Conservation (phyloP, 2,797 vertebrate genomes). For the Pteropus rufus region DNA sequence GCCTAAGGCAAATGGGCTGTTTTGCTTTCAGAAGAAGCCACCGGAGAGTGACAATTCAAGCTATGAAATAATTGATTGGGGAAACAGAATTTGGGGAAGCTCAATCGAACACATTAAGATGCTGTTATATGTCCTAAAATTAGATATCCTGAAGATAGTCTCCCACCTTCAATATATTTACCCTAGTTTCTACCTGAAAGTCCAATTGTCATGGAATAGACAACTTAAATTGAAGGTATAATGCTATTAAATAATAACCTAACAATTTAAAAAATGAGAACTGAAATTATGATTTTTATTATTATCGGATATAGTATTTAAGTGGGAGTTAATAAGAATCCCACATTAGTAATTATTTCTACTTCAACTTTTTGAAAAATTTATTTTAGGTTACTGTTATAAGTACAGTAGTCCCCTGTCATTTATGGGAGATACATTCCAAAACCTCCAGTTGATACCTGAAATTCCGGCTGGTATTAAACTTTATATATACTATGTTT, state of each 20-base stretch:
- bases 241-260: background rate
- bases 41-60: slow-evolving; percentile 23
- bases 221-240: background rate
- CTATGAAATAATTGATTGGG: background rate
- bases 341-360: background rate
- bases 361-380: background rate
- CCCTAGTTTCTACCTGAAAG: background rate
- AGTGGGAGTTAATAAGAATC: background rate
- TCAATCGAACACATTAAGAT: background rate
- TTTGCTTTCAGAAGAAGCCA: slow-evolving; percentile 48
- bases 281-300: background rate
- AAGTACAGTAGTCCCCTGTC: background rate
- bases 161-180: background rate
- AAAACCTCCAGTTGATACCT: background rate
- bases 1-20: slow-evolving; percentile 5
- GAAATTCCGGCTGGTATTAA: background rate
- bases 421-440: background rate
- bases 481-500: background rate
- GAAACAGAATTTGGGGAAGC: background rate
- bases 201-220: background rate
- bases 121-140: background rate
- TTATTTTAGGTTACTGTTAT: background rate
- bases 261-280: background rate
- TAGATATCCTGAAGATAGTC: background rate
- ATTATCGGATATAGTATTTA: background rate